Conservation (phyloP, 2,113 vertebrate species). For the Dipodomys stephensi region DNA sequence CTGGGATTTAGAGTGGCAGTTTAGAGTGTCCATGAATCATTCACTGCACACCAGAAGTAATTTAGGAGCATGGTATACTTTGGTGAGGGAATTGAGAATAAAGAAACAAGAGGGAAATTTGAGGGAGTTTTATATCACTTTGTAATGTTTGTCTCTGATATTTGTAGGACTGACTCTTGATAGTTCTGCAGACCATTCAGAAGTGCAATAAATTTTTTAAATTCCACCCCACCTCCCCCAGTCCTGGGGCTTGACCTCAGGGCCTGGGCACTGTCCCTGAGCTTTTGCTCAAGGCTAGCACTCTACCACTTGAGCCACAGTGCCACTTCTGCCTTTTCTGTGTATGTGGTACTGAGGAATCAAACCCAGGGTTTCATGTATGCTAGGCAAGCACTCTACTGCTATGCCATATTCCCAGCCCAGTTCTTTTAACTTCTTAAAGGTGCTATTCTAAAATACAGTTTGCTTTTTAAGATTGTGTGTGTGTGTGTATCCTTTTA, state of each 20-base stretch:
- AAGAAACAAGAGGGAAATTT: conserved; percentile 27
- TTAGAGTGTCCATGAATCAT: conserved; percentile 42
- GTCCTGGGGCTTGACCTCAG: no score
- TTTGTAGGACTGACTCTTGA: neutral
- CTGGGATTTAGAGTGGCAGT: conserved; percentile 49
- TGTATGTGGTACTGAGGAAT: no score
- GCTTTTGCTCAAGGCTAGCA: no score
- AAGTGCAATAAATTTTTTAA: neutral
- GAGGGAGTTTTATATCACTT: neutral
- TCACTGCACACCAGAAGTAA: conserved; percentile 21
- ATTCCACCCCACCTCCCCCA: no score
- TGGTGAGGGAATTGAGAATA: conserved; percentile 49
- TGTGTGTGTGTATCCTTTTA: neutral
- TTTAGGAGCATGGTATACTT: conserved; percentile 30
- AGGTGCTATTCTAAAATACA: conserved; percentile 1
- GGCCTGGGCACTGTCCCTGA: no score
- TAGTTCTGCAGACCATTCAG: neutral
- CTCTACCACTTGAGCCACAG: no score
- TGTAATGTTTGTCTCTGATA: neutral
- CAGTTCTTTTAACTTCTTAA: neutral
- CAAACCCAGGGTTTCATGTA: no score
- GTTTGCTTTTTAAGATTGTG: neutral
- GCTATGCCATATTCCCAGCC: no score
- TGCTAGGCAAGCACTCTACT: no score
- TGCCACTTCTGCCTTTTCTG: no score